A percentile compares a stretch with the other conserved stretches of the same genome.
Conservation (phyloP, 2,888 invertebrate genomes). For the Synergus japonicus region DNA sequence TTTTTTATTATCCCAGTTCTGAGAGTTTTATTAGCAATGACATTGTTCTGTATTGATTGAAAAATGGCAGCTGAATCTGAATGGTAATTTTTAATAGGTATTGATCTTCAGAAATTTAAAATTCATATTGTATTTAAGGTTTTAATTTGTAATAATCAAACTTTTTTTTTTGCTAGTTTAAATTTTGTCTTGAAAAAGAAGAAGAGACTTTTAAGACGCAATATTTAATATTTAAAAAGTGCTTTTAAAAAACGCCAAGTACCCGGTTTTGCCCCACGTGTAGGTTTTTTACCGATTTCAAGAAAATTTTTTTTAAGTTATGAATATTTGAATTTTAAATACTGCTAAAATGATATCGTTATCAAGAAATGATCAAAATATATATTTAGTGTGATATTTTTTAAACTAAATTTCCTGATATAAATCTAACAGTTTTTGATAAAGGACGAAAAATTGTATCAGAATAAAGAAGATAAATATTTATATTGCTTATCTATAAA, state of each 20-base stretch:
- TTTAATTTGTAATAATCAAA: background rate
- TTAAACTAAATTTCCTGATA: too few relatives aligned
- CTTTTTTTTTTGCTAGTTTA: background rate
- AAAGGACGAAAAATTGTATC: too few relatives aligned
- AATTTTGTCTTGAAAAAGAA: background rate
- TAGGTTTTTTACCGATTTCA: too few relatives aligned
- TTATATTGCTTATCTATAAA: too few relatives aligned
- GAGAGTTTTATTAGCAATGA: background rate
- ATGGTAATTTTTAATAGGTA: background rate
- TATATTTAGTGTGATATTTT: too few relatives aligned
- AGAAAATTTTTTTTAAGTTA: background rate
- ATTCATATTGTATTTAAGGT: background rate
- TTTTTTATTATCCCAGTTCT: constrained; percentile 12
- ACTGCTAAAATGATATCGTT: too few relatives aligned
- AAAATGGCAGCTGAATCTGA: background rate
- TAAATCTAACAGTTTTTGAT: too few relatives aligned
- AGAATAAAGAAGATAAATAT: too few relatives aligned
- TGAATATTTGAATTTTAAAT: constrained; percentile 1
- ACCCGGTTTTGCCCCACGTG: too few relatives aligned
- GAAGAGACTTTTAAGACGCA: background rate
- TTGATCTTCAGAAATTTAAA: background rate
- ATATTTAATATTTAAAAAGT: too few relatives aligned
- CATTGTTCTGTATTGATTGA: background rate
- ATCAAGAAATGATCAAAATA: background rate
- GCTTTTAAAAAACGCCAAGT: too few relatives aligned